These are phyloP conservation scores for Rhinoderma darwinii DNA, from an alignment of 2,113 vertebrate genomes.

Conservation along the genomic window DNA sequence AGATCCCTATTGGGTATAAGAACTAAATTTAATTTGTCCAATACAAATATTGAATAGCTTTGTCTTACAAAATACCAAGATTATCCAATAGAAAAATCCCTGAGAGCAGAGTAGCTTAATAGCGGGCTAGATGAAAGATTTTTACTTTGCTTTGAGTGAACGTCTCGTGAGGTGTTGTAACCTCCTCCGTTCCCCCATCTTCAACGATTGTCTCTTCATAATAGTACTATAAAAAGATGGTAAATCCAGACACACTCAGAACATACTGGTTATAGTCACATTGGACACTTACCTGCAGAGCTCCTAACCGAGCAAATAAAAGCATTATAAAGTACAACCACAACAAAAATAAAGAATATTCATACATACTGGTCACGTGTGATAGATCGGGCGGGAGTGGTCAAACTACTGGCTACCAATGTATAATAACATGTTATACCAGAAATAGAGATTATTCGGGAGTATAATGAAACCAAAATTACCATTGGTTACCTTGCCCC, in stretches of 20 bases:
- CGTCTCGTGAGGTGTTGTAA: constrained; percentile 63
- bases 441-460: too few species aligned
- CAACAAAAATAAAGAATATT: neutral
- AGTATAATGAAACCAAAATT: neutral
- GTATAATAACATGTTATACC: neutral
- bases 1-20: neutral
- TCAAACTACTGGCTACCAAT: neutral
- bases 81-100: constrained; percentile 35
- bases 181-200: constrained; percentile 76
- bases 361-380: neutral
- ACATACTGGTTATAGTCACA: neutral
- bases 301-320: neutral
- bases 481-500: too few species aligned
- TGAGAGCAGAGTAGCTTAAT: constrained; percentile 61
- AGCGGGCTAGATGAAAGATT: neutral
- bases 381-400: neutral
- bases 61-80: neutral
- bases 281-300: neutral
- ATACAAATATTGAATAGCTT: neutral
- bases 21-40: neutral
- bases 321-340: neutral
- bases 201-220: constrained; percentile 81
- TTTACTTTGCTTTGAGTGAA: constrained; percentile 11
- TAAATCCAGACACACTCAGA: constrained; percentile 18
- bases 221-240: constrained; percentile 81